Evolutionary conservation across 2,113 vertebrate genomes (phyloP).

Genomic region (Platysternon megacephalum): DNA sequence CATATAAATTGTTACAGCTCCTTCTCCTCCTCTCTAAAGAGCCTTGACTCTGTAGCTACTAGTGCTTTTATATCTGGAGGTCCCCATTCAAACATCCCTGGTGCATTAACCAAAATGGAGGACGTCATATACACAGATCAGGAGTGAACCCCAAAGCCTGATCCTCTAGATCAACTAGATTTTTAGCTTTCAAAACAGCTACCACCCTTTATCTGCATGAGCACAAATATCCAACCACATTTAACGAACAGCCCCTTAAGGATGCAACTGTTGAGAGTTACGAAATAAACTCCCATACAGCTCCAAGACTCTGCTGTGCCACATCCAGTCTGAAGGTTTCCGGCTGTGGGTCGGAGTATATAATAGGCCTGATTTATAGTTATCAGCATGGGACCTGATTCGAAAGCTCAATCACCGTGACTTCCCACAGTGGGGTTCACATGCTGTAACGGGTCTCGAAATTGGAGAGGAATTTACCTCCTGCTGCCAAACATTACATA

Average conservation of each 20-base stretch:
- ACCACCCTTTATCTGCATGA: background rate
- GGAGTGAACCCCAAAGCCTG: background rate
- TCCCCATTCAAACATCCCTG: background rate
- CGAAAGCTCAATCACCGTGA: conserved; percentile 84
- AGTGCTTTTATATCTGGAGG: background rate
- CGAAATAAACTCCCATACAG: conserved; percentile 17
- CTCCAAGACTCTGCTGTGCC: conserved; percentile 56
- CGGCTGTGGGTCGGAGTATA: conserved; percentile 64
- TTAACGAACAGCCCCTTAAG: conserved; percentile 24
- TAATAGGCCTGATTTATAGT: conserved; percentile 86
- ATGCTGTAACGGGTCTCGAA: conserved; percentile 82
- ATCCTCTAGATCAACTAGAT: conserved; percentile 7
- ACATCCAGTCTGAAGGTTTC: conserved; percentile 63
- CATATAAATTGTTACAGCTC: background rate
- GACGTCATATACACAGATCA: background rate
- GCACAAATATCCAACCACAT: conserved; percentile 37
- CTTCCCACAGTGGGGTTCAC: conserved; percentile 82
- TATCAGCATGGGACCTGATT: conserved; percentile 84
- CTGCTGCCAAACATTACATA: conserved; percentile 87
- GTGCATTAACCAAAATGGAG: background rate
- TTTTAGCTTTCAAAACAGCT: background rate
- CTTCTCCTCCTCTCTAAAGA: background rate
- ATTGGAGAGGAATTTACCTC: conserved; percentile 89
- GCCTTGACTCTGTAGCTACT: background rate
- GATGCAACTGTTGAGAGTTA: conserved; percentile 1